A percentile compares a stretch with the other conserved stretches of the same genome.
Conservation (phyloP, 2,113 vertebrate genomes). For the Nycticryphes semicollaris region DNA sequence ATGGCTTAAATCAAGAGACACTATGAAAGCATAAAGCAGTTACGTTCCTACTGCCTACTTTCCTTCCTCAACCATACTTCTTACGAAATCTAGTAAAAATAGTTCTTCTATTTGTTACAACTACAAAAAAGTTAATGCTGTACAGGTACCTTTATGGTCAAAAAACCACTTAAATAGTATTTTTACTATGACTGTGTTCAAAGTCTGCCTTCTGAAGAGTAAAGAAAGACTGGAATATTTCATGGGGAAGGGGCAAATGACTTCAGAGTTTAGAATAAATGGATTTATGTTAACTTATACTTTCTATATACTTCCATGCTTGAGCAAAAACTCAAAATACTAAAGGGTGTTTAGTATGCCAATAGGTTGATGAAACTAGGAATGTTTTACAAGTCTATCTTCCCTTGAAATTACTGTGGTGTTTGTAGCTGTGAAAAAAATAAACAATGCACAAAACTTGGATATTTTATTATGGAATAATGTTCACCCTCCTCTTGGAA, state of each 20-base stretch:
- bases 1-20: background rate
- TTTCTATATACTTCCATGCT: background rate
- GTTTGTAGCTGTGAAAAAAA: background rate
- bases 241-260: background rate
- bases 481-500: background rate
- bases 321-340: background rate
- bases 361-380: background rate
- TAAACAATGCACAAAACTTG: too few species aligned
- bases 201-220: background rate
- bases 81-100: background rate
- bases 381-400: fast-evolving
- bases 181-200: background rate
- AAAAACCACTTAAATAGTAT: background rate
- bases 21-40: background rate
- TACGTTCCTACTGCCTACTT: background rate
- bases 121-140: background rate
- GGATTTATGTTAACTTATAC: background rate
- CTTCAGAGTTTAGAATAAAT: background rate
- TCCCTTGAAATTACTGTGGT: background rate
- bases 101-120: background rate
- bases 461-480: background rate
- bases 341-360: background rate
- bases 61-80: background rate
- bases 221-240: background rate
- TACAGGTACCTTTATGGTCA: background rate